Evolutionary conservation across 2,797 vertebrate species (phyloP).

Genomic region (Decapterus maruadsi): DNA sequence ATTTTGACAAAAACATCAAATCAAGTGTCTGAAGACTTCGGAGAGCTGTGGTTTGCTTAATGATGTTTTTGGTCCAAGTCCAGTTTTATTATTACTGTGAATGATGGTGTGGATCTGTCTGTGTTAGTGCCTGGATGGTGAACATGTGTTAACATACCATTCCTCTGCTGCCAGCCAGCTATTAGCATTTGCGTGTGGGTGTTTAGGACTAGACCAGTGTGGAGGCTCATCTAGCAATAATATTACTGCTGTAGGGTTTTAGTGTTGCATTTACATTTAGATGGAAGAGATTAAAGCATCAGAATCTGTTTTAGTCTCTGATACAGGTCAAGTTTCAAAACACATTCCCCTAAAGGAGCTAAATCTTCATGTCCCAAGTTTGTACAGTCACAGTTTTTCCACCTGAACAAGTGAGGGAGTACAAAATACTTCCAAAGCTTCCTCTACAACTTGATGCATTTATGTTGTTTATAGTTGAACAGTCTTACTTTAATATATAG

Average conservation of each 20-base stretch:
- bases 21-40: constrained; percentile 4
- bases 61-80: constrained; percentile 1
- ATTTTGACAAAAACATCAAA: neutral
- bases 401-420: neutral
- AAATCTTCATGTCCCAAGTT: neutral
- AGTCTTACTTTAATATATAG: neutral
- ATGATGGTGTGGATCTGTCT: constrained; percentile 4
- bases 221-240: neutral
- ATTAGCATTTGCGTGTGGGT: neutral
- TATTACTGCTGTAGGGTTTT: neutral
- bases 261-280: neutral
- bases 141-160: constrained; percentile 10
- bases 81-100: neutral
- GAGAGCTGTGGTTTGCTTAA: neutral
- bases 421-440: neutral
- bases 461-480: neutral
- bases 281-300: neutral
- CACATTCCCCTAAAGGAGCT: neutral
- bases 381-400: neutral
- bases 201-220: neutral
- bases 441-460: neutral
- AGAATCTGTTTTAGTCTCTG: neutral
- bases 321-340: neutral
- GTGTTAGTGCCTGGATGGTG: neutral
- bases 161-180: neutral